These are phyloP conservation scores for Latheticus oryzae DNA, from an alignment of 2,888 invertebrate species.

Conservation along the genomic window DNA sequence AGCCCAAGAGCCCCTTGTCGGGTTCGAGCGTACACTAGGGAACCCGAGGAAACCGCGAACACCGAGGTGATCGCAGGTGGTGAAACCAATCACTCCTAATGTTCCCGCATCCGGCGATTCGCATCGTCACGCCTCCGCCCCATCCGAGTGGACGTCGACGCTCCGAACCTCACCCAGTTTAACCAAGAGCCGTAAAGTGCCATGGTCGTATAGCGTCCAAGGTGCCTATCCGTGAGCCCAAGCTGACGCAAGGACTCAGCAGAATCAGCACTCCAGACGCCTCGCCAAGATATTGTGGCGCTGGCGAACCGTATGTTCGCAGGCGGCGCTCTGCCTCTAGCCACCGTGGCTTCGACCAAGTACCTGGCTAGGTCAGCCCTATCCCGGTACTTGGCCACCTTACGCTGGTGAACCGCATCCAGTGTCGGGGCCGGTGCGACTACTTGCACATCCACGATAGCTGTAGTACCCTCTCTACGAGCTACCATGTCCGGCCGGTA, in stretches of 20 bases:
- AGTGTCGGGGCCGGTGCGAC: slow-evolving; percentile 7
- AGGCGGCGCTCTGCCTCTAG: not conserved
- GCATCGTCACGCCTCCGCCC: not conserved
- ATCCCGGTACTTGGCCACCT: slow-evolving; percentile 7
- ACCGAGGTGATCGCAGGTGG: not conserved
- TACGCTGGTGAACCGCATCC: not conserved
- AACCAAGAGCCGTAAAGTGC: slow-evolving; percentile 1
- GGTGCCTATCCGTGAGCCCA: not conserved
- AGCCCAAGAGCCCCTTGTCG: slow-evolving; percentile 2
- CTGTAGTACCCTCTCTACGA: not conserved
- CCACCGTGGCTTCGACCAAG: not conserved
- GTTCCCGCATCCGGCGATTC: not conserved
- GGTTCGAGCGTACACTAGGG: not conserved
- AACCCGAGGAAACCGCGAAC: slow-evolving; percentile 5
- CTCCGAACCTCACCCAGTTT: slow-evolving; percentile 6
- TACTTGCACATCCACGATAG: slow-evolving; percentile 1
- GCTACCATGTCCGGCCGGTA: slow-evolving; percentile 1
- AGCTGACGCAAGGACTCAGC: slow-evolving; percentile 1
- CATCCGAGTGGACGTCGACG: slow-evolving; percentile 9
- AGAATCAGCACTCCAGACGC: slow-evolving; percentile 7
- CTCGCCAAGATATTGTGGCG: slow-evolving; percentile 2
- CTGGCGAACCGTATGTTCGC: not conserved
- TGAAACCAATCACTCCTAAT: slow-evolving; percentile 1
- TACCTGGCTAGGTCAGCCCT: slow-evolving; percentile 2
- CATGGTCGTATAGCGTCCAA: slow-evolving; percentile 1